Base-by-base conservation (phyloP, 2,113 vertebrate species). In the Leucoraja erinaceus region DNA sequence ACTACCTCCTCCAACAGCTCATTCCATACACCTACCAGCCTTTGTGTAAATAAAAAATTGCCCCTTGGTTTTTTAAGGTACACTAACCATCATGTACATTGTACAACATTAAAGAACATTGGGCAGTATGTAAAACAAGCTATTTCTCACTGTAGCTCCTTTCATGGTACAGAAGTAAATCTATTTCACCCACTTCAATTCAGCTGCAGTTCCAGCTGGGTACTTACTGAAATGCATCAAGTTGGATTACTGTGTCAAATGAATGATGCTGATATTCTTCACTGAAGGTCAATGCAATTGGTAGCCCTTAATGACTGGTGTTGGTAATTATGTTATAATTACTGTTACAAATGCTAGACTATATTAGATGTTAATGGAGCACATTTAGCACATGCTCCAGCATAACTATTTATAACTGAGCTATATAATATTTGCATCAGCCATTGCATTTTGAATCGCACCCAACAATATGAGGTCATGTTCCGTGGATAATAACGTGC, bases 341-440 rank as follows among this genome's bases (percentile, higher is more conserved):
- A 70, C 88, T 70, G 7, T 4, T 90, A 22, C 63, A 70, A 90
- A 61, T 33, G n/a, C n/a, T 33, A 4, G 8, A 33, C n/a, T 90
- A 66, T 33, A 90, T 90, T 47, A 70, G 66, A 70, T 90, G 33
- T 25, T 70, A 90, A 90, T 90, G 61, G 63, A 90, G 28, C 59
- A 90, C 86, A 72, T 70, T 90, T 70, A 72, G 16, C 6, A 70
- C 31, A 38, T 90, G 63, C 20, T 90, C 20, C 18, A 72, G 28
- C 9, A 70, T 33, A 84, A 84, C 25, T 84, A 86, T 61, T 86
- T 86, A 86, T 86, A n/a, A n/a, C 47, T 59, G 54, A 86, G 28
- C 12, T 56, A 86, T 61, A n/a, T 84, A 5, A 61, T 61, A 14
- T 86, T 86, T 61, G 56, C 25, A 86, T 86, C 9, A 86, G 18